A percentile compares a stretch with the other conserved stretches of the same genome.
These are phyloP conservation scores for Sebastes baramenuke DNA, from an alignment of 2,797 vertebrate genomes.

Conservation along the genomic window DNA sequence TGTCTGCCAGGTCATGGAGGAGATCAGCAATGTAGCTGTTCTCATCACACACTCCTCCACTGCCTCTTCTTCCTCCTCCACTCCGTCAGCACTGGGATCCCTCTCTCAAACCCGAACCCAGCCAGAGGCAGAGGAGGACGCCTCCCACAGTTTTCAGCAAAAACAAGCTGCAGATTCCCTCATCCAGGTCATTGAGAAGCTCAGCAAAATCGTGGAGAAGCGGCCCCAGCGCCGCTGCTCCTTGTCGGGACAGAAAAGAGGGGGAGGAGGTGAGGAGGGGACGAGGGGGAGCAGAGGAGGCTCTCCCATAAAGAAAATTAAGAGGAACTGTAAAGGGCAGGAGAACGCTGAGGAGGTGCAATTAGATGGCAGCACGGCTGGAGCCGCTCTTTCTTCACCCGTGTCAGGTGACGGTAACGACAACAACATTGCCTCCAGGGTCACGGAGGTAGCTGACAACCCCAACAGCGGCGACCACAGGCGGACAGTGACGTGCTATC, in stretches of 20 bases:
- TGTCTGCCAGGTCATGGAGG: conserved; percentile 88
- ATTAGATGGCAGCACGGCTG: neutral
- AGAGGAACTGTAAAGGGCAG: conserved; percentile 47
- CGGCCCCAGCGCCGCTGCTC: conserved; percentile 86
- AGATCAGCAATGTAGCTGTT: conserved; percentile 85
- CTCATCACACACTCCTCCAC: conserved; percentile 83
- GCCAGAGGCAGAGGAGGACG: conserved; percentile 13
- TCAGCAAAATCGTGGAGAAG: conserved; percentile 96
- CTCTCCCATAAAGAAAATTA: conserved; percentile 78
- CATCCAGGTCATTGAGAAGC: conserved; percentile 96
- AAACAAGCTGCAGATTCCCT: conserved; percentile 88
- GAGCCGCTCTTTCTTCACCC: neutral
- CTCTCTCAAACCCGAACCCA: conserved; percentile 24
- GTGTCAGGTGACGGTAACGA: conserved; percentile 50
- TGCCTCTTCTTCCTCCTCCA: conserved; percentile 34
- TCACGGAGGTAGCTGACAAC: conserved; percentile 15
- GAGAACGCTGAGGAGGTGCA: neutral
- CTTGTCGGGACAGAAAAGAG: conserved; percentile 86
- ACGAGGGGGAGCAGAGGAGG: conserved; percentile 69
- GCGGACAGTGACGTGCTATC: conserved; percentile 89
- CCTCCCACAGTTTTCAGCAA: conserved; percentile 78
- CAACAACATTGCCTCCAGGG: conserved; percentile 12
- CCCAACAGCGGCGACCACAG: conserved; percentile 60
- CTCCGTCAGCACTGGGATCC: neutral
- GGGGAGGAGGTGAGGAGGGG: conserved; percentile 67